Evolutionary conservation across 2,797 vertebrate genomes (phyloP).

Genomic region (Pelochelys cantorii): DNA sequence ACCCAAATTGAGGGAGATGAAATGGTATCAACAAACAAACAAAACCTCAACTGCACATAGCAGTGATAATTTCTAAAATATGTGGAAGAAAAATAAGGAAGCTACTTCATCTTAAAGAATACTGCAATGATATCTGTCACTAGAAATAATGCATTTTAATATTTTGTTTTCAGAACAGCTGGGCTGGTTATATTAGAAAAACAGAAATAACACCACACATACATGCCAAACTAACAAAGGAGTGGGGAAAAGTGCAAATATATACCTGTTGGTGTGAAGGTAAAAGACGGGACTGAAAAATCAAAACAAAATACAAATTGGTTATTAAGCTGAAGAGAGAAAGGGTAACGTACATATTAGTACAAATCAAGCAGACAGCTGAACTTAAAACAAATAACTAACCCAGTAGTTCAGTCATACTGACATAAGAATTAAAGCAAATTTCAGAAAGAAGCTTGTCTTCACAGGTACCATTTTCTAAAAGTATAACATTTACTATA

Average conservation of each 20-base stretch:
- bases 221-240: constrained; percentile 81
- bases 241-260: constrained; percentile 84
- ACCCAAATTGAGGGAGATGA: constrained; percentile 15
- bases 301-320: constrained; percentile 86
- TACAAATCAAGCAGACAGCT: constrained; percentile 84
- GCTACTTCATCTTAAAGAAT: background rate
- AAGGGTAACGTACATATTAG: constrained; percentile 86
- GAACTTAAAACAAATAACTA: constrained; percentile 82
- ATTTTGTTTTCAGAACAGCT: constrained; percentile 32
- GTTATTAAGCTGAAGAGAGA: constrained; percentile 88
- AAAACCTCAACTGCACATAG: constrained; percentile 4
- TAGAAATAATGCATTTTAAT: constrained; percentile 11
- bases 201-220: constrained; percentile 73
- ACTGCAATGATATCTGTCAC: constrained; percentile 39
- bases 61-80: constrained; percentile 11
- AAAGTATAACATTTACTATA: constrained; percentile 28
- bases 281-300: constrained; percentile 98
- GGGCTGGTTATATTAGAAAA: constrained; percentile 70
- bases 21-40: background rate
- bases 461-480: constrained; percentile 43
- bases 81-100: background rate
- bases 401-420: constrained; percentile 71
- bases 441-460: constrained; percentile 59
- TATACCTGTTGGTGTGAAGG: constrained; percentile 99
- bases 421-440: constrained; percentile 73